Conservation (phyloP, 2,797 vertebrate genomes). For the Euphonia xanthogaster region DNA sequence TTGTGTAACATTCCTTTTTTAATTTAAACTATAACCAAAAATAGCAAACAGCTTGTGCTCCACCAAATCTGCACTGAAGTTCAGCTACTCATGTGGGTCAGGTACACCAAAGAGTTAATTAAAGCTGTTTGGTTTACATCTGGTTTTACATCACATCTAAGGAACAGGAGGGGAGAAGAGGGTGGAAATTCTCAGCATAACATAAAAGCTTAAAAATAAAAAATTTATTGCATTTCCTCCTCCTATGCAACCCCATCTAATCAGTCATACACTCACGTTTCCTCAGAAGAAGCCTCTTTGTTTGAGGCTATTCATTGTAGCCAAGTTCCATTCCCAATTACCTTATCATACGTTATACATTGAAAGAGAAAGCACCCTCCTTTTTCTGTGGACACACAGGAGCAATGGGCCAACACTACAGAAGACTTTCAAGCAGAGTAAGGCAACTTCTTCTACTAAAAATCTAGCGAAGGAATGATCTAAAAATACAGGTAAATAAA, state of each 20-base stretch:
- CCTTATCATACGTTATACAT: background rate
- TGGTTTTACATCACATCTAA: background rate
- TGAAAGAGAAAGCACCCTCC: background rate
- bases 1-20: slow-evolving; percentile 29
- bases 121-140: background rate
- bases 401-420: background rate
- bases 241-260: background rate
- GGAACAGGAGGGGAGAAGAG: background rate
- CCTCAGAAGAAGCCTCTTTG: background rate
- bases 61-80: background rate
- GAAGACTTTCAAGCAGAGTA: background rate
- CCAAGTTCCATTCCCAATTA: background rate
- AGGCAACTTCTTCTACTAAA: background rate
- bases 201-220: background rate
- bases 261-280: background rate
- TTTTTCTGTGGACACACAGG: background rate
- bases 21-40: slow-evolving; percentile 29
- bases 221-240: background rate
- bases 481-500: background rate
- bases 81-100: background rate
- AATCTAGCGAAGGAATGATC: background rate
- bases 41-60: background rate
- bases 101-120: background rate
- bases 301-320: background rate
- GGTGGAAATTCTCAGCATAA: background rate